Evolutionary conservation across 2,888 invertebrate genomes (phyloP), one percentile per base, ranked within the genome.

Genomic region (Drosophila pullipes): DNA sequence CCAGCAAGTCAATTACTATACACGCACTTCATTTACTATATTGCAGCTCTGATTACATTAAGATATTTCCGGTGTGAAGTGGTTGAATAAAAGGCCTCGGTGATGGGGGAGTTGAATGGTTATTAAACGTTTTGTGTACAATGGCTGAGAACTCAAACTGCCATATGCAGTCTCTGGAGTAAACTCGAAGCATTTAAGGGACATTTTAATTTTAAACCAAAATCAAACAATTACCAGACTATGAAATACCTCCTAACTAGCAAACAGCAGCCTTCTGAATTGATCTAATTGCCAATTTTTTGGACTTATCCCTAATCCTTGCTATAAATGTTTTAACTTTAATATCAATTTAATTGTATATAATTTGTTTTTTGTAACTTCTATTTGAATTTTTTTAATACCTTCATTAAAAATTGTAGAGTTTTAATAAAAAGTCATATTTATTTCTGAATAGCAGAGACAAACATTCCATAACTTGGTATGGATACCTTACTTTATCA

Each of bases 11-110:
- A 78, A 80, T 78, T 66, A 66, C 25, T 28, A 62, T 47, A 37
- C 50, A 62, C 64, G 64, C 67, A 75, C 64, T 75, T 70, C 28
- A 75, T 70, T 78, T 41, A n/a, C 39, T 54, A 39, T 61, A 81
- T 81, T 75, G 47, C 41, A 31, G 44, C 67, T 61, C 78, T 76
- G 59, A 49, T 71, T 58, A 37, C 53, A 78, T 81, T 74, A 69
- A 47, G 62, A 58, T 58, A 78, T 73, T 74, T 73, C 67, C 75
- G 65, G 37, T 49, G 25, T 31, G 25, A 28, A 6, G 9, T 33
- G 57, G 57, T 11, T 28, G 28, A 13, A 10, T 13, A 25, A 35
- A 10, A 3, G 22, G 6, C 9, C 6, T 10, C 5, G 16, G 3
- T 35, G 25, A 4, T 18, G 25, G 55, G 37, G 55, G 5, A 6